These are phyloP conservation scores for Salticus scenicus DNA, from an alignment of 2,888 invertebrate species.

Conservation along the genomic window DNA sequence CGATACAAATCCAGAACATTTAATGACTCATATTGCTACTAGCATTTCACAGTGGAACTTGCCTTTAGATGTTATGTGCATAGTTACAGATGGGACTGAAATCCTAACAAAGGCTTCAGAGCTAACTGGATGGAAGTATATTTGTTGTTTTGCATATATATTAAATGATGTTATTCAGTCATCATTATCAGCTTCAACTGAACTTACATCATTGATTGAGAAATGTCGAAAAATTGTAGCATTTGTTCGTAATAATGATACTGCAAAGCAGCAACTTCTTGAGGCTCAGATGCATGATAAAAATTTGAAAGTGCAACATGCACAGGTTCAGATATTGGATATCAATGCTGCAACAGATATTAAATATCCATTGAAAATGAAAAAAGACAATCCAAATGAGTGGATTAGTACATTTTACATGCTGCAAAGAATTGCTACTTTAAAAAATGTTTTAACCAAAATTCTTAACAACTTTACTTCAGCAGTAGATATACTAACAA, in stretches of 20 bases:
- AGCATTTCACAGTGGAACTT: conserved; percentile 61
- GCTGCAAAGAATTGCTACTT: conserved; percentile 61
- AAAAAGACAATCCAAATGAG: conserved; percentile 59
- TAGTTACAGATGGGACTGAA: conserved; percentile 56
- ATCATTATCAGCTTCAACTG: conserved; percentile 39
- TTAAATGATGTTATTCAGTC: conserved; percentile 53
- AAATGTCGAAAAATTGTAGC: conserved; percentile 51
- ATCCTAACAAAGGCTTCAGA: conserved; percentile 33
- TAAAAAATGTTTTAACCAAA: conserved; percentile 50
- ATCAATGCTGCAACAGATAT: conserved; percentile 52
- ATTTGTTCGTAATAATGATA: conserved; percentile 49
- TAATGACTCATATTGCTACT: conserved; percentile 47
- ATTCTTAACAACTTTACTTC: conserved; percentile 31
- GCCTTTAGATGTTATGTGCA: conserved; percentile 53
- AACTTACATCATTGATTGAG: conserved; percentile 30
- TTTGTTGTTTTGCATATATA: conserved; percentile 54
- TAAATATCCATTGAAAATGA: conserved; percentile 60
- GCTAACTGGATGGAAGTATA: conserved; percentile 49
- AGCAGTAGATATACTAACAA: conserved; percentile 37
- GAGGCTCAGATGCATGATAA: conserved; percentile 65
- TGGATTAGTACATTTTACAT: conserved; percentile 67
- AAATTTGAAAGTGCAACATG: conserved; percentile 53
- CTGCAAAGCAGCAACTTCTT: conserved; percentile 57
- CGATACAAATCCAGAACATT: conserved; percentile 36
- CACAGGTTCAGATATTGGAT: conserved; percentile 33